Evolutionary conservation across 2,797 vertebrate genomes (phyloP).

Genomic region (Thaleichthys pacificus): DNA sequence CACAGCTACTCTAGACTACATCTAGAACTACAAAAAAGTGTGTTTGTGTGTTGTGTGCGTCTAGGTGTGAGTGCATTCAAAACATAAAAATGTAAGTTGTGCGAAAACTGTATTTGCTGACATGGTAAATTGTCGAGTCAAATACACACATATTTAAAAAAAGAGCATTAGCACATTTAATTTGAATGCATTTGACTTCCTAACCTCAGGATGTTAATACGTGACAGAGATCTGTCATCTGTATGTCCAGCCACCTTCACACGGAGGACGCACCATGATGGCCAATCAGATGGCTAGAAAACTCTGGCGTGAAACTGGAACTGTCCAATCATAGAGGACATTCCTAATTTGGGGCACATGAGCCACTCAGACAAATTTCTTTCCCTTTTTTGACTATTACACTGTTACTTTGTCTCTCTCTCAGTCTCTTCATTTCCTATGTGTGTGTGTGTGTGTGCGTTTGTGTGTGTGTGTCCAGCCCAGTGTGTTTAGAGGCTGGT

Average conservation of each 20-base stretch:
- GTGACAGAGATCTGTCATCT: too few species aligned
- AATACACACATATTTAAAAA: too few species aligned
- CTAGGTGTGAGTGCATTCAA: neutral
- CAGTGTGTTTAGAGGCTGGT: neutral
- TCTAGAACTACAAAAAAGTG: neutral
- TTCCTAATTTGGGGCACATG: too few species aligned
- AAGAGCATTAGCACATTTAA: conserved; percentile 35
- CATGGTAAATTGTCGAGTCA: conserved; percentile 4
- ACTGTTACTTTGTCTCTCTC: neutral
- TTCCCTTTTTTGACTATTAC: too few species aligned
- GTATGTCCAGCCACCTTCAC: neutral
- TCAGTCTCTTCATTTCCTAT: neutral
- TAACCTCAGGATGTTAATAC: conserved; percentile 27
- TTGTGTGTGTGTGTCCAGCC: neutral
- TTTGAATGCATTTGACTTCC: conserved; percentile 58
- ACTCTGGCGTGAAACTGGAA: neutral
- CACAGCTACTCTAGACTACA: conserved; percentile 4
- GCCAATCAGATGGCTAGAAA: neutral
- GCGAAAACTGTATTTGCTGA: conserved; percentile 4
- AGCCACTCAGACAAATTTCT: too few species aligned
- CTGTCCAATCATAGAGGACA: conserved; percentile 6
- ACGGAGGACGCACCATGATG: neutral
- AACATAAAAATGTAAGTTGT: neutral
- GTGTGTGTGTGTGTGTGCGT: neutral
- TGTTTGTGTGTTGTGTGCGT: neutral